Percentiles rank a stretch among this genome's conserved stretches.
Conservation (phyloP, 2,888 invertebrate genomes). For the Heliothis peltigera region DNA sequence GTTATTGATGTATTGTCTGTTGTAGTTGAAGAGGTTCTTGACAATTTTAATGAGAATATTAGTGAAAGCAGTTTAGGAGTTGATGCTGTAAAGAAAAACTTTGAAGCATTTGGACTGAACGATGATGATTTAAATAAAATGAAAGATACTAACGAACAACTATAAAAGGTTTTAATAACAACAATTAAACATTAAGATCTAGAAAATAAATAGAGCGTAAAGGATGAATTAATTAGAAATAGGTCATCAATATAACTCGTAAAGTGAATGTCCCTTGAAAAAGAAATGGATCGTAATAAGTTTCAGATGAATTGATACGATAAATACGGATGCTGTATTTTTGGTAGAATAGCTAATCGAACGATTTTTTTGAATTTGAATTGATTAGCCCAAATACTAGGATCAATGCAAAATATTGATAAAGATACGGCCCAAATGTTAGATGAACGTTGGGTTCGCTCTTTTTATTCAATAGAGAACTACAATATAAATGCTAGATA, state of each 20-base stretch:
- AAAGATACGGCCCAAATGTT: no score
- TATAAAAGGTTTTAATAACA: not conserved
- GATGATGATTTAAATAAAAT: not conserved
- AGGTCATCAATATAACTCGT: no score
- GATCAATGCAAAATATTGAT: no score
- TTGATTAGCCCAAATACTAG: no score
- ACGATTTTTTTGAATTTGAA: no score
- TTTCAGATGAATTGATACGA: not conserved
- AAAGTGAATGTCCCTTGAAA: not conserved
- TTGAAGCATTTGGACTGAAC: not conserved
- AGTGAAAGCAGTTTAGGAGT: not conserved
- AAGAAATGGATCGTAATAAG: not conserved
- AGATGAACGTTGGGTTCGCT: no score
- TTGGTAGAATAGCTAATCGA: no score
- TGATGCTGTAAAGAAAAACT: not conserved
- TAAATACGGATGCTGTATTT: not conserved
- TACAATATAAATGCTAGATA: no score
- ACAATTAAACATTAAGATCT: not conserved
- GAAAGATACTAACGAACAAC: not conserved
- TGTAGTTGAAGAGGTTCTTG: not conserved
- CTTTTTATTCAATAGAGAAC: no score
- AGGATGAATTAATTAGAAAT: not conserved
- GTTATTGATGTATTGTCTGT: no score
- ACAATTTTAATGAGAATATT: not conserved
- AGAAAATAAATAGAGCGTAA: constrained; percentile 23